phyloP scores from a whole-genome alignment of 2,113 vertebrate species.

The Fregata magnificens region DNA sequence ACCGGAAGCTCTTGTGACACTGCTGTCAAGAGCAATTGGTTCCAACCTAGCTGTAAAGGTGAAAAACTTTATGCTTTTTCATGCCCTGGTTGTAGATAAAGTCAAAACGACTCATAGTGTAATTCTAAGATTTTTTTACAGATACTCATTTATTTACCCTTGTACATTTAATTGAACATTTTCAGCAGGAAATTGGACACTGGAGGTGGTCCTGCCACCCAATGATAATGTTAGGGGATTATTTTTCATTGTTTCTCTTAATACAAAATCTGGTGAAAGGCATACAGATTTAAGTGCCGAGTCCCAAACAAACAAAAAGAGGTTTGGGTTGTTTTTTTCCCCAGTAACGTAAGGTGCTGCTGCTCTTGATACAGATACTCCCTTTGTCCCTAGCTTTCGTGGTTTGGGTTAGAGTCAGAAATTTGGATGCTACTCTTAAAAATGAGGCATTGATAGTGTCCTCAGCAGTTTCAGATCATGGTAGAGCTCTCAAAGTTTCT shows the following conservation, averaged over 20 bases:
- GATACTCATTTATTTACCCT: not conserved
- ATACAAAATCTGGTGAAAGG: not conserved
- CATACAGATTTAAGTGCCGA: not conserved
- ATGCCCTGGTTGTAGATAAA: not conserved
- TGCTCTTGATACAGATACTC: not conserved
- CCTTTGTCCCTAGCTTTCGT: not conserved
- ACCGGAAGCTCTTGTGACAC: not conserved
- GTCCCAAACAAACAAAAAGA: not conserved
- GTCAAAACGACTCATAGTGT: not conserved
- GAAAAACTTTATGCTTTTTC: not conserved
- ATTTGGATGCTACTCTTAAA: not conserved
- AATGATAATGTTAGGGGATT: not conserved
- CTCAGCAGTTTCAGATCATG: not conserved
- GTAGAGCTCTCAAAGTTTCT: not conserved
- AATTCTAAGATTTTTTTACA: not conserved
- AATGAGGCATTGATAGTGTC: not conserved
- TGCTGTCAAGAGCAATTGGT: not conserved
- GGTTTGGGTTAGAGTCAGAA: not conserved
- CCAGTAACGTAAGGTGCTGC: not conserved
- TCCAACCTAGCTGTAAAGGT: not conserved
- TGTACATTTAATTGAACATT: not conserved
- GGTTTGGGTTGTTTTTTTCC: accelerated
- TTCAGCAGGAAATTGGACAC: not conserved
- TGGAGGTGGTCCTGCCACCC: not conserved
- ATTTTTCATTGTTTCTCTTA: not conserved